phyloP scores from a whole-genome alignment of 2,797 vertebrate species.

The Vultur gryphus region DNA sequence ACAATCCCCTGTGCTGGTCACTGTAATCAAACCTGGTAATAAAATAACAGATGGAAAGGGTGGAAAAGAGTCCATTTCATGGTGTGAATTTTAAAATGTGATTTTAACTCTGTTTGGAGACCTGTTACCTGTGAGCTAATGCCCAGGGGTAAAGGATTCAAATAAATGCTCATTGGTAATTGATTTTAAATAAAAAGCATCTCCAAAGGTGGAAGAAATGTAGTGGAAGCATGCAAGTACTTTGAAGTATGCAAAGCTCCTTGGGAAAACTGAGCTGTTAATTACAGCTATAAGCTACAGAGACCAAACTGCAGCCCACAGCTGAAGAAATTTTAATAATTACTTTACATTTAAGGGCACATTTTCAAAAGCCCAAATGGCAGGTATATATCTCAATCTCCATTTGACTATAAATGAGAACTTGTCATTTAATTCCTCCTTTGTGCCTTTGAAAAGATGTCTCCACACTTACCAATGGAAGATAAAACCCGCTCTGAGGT shows the following conservation, averaged over 20 bases:
- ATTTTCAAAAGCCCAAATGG: neutral
- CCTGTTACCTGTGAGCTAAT: neutral
- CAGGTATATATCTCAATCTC: neutral
- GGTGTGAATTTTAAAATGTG: neutral
- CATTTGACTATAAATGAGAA: neutral
- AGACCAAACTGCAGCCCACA: neutral
- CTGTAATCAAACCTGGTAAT: conserved; percentile 3
- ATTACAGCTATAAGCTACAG: neutral
- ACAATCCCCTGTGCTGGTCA: neutral
- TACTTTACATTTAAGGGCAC: neutral
- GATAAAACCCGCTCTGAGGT: neutral
- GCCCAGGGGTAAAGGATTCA: neutral
- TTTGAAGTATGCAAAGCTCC: neutral
- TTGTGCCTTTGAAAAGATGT: neutral
- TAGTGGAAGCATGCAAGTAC: neutral
- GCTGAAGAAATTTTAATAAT: neutral
- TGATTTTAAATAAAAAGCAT: neutral
- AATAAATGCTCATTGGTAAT: neutral
- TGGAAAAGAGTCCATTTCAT: neutral
- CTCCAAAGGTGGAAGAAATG: neutral
- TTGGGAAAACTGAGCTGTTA: neutral
- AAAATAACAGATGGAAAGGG: neutral
- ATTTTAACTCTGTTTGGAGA: neutral
- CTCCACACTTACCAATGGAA: neutral
- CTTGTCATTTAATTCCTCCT: neutral